Conservation (phyloP, 2,888 invertebrate genomes). For the Leptogaster cylindrica region DNA sequence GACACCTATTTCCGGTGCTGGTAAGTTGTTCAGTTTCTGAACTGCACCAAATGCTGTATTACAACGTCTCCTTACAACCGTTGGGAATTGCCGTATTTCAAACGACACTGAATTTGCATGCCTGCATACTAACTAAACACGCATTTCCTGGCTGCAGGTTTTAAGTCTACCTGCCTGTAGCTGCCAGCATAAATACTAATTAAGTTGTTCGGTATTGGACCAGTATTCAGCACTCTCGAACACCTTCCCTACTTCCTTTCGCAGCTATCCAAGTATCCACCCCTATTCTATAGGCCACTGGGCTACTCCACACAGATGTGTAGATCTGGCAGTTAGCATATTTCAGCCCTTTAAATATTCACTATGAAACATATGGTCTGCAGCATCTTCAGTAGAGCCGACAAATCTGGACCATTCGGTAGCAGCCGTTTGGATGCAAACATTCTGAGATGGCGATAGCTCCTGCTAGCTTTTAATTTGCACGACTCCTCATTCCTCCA, state of each 20-base stretch:
- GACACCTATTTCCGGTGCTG: background rate
- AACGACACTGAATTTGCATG: slow-evolving; percentile 13
- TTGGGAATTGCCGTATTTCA: background rate
- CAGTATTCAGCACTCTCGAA: background rate
- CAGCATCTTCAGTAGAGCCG: background rate
- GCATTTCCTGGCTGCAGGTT: background rate
- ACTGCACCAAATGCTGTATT: background rate
- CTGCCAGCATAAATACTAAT: slow-evolving; percentile 30
- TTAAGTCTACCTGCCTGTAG: background rate
- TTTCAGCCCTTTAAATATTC: no score
- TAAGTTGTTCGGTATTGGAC: slow-evolving; percentile 17
- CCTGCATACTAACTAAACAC: slow-evolving; percentile 19
- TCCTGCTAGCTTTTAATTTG: slow-evolving; percentile 9
- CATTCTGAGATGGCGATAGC: no score
- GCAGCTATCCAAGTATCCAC: background rate
- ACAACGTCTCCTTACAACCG: background rate
- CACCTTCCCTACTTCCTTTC: background rate
- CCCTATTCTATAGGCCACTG: background rate
- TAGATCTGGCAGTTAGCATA: background rate
- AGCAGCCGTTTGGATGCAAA: no score
- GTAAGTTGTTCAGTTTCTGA: background rate
- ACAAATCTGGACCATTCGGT: background rate
- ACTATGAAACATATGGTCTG: no score
- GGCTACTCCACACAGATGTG: background rate
- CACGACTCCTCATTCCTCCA: no score